These are phyloP conservation scores for Anas platyrhynchos DNA, from an alignment of 2,113 vertebrate genomes.

Conservation along the genomic window DNA sequence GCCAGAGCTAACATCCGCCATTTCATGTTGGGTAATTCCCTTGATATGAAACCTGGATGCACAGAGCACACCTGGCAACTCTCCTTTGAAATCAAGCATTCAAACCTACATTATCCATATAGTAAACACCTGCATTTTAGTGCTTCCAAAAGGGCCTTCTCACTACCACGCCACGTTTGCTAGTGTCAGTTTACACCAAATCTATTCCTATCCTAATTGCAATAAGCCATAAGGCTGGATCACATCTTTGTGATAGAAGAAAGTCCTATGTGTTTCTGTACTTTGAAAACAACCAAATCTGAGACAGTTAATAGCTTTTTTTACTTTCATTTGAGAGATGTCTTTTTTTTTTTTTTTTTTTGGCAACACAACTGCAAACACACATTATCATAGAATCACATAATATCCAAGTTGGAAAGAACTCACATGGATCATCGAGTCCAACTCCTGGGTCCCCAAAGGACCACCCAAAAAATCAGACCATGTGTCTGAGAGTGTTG, in stretches of 20 bases:
- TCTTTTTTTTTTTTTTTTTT: background rate
- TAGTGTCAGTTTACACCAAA: background rate
- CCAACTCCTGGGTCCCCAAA: no score
- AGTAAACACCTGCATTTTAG: background rate
- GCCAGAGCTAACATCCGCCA: background rate
- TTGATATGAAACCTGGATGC: background rate
- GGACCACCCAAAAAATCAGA: no score
- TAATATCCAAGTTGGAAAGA: no score
- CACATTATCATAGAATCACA: no score
- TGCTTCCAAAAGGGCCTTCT: background rate
- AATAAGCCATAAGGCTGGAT: background rate
- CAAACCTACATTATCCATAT: background rate
- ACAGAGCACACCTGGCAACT: background rate
- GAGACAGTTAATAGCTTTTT: background rate
- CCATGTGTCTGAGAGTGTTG: no score
- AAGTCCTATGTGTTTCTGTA: fast-evolving
- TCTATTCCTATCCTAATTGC: background rate
- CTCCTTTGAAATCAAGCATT: background rate
- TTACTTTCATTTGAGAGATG: background rate
- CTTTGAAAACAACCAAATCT: background rate
- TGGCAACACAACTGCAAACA: background rate
- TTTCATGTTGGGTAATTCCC: background rate
- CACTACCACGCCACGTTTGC: background rate
- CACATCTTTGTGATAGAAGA: background rate
- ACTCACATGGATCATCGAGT: no score